Conservation (phyloP, 2,888 invertebrate genomes). For the Chalcosyrphus nemorum region DNA sequence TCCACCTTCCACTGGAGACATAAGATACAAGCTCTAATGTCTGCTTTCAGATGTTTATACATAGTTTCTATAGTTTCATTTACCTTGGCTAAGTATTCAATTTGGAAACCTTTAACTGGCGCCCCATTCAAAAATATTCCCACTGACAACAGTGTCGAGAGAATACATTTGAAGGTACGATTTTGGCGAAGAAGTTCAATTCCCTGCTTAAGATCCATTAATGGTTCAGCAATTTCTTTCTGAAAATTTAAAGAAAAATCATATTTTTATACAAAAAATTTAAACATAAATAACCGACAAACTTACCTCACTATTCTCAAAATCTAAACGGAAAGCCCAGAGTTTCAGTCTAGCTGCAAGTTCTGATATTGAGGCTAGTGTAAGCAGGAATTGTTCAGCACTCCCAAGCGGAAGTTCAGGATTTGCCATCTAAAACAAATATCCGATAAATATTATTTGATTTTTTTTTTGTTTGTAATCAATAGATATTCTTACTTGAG, state of each 20-base stretch:
- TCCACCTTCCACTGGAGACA: too few relatives aligned
- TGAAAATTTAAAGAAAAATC: conserved; percentile 76
- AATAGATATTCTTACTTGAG: conserved; percentile 87
- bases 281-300: not conserved
- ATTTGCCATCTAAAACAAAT: conserved; percentile 77
- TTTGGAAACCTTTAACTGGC: conserved; percentile 96
- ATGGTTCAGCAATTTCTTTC: conserved; percentile 98
- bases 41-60: too few relatives aligned
- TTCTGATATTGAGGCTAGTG: conserved; percentile 97
- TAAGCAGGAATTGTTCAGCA: conserved; percentile 99
- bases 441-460: not conserved
- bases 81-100: conserved; percentile 96
- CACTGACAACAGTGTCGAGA: conserved; percentile 95
- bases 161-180: conserved; percentile 96
- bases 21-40: too few relatives aligned
- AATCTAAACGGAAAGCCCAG: conserved; percentile 99
- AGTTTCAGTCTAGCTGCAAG: conserved; percentile 95
- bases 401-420: conserved; percentile 86
- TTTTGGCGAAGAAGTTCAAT: conserved; percentile 95
- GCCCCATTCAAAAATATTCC: conserved; percentile 98
- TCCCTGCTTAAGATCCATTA: conserved; percentile 99
- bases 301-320: conserved; percentile 95
- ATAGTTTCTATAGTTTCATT: not conserved
- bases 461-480: too few relatives aligned
- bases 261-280: not conserved